phyloP scores from a whole-genome alignment of 1,140 invertebrate species.

The Mercenaria mercenaria region DNA sequence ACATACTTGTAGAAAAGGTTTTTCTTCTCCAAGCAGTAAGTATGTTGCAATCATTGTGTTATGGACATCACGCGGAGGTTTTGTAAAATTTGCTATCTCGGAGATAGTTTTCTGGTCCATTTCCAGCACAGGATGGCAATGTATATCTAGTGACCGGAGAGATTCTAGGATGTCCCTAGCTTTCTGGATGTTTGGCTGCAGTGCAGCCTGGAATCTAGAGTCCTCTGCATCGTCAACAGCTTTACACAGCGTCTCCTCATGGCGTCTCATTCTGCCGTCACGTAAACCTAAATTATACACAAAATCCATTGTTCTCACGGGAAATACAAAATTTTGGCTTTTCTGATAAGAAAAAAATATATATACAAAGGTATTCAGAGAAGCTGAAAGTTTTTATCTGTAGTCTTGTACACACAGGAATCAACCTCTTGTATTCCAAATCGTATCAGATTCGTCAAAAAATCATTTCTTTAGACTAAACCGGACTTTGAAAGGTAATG shows the following conservation, averaged over 20 bases:
- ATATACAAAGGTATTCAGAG: no score
- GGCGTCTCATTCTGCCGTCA: slow-evolving; percentile 49
- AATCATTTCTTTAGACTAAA: no score
- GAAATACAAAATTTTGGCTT: no score
- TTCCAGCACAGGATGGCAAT: slow-evolving; percentile 37
- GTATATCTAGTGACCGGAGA: slow-evolving; percentile 35
- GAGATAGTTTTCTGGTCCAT: slow-evolving; percentile 57
- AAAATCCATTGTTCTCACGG: no score
- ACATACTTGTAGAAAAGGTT: slow-evolving; percentile 18
- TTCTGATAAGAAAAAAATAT: no score
- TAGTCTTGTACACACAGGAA: no score
- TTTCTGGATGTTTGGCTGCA: slow-evolving; percentile 27
- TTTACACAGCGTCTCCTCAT: slow-evolving; percentile 33
- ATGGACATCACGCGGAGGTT: slow-evolving; percentile 53
- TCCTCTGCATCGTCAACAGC: slow-evolving; percentile 50
- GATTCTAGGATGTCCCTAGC: slow-evolving; percentile 9
- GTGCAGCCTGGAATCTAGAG: slow-evolving; percentile 3
- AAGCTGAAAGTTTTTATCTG: no score
- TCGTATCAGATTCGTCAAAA: no score
- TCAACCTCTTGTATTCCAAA: no score
- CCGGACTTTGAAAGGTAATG: no score
- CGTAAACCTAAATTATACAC: slow-evolving; percentile 41
- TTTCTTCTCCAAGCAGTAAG: slow-evolving; percentile 54
- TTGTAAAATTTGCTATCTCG: slow-evolving; percentile 55
- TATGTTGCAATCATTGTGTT: slow-evolving; percentile 60